Base-by-base conservation (phyloP, 2,113 vertebrate genomes). In the Coracopsis vasa region DNA sequence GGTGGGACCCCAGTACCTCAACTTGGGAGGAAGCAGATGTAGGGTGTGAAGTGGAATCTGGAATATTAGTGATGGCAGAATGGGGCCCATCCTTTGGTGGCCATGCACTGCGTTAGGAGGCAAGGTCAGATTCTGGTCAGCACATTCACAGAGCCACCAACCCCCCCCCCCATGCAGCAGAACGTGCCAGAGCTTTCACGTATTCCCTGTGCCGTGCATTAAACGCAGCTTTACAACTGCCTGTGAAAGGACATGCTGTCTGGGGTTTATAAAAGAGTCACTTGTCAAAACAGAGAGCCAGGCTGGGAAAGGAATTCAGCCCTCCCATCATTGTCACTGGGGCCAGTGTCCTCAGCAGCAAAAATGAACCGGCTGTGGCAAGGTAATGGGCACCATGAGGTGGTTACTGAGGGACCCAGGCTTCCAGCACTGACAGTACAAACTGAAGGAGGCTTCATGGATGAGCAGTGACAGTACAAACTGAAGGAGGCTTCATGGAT, bases 221-320 rank as follows among this genome's bases (percentile, higher is more conserved):
- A 93, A 97, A 96, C 80, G 82, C 90, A 71, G 93, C 92, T 94
- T 93, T 93, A 88, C 79, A 95, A 31, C 67, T 45, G 79, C 65
- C 91, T 84, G 72, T 92, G 95, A 86, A 96, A 95, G 93, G 93
- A 69, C 69, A 12, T 7, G 1, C 86, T 89, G 91, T 56, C 92
- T 94, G 90, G 93, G 92, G 28, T 96, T 95, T 96, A 70, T 66
- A 53, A 54, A 90, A 92, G 58, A 70, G 90, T 88, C 75, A 74
- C 82, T 94, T 80, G 86, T 90, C 94, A 83, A 90, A 95, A 95
- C 93, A 94, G 50, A 75, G 85, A 72, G 62, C 88, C 6, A 11
- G 85, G 56, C 79, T 90, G 82, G 75, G 90, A 94, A 50, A 86
- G 82, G 79, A 90, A 88, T 88, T 90, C 86, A 72, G 45, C 50